Conservation (phyloP, 2,797 vertebrate genomes). For the Octomys mimax region DNA sequence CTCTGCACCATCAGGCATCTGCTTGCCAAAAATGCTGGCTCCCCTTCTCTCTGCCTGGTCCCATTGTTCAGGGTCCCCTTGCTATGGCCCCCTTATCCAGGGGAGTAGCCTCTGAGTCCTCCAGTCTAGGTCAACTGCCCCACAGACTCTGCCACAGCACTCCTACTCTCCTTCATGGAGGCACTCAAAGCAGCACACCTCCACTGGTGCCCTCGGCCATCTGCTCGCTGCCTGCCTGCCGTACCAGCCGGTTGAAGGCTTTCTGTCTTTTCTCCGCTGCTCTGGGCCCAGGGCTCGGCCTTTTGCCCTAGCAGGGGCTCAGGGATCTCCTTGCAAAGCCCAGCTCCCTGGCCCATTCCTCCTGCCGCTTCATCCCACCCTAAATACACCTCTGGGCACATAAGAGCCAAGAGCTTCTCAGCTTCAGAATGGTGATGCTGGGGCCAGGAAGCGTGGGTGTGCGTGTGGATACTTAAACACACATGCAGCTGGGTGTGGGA, state of each 20-base stretch:
- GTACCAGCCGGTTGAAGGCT: fast-evolving
- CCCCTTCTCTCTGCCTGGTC: not conserved
- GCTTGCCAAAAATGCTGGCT: fast-evolving
- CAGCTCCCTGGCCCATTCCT: too few relatives aligned
- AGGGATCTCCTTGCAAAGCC: not conserved
- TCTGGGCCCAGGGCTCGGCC: not conserved
- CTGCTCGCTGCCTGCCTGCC: too few relatives aligned
- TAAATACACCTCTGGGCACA: fast-evolving
- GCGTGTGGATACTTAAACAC: not conserved
- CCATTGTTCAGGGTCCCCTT: not conserved
- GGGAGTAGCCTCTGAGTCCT: not conserved
- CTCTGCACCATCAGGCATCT: not conserved
- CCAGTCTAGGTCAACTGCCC: not conserved
- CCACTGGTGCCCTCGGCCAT: fast-evolving
- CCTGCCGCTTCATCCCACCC: not conserved
- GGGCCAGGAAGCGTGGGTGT: too few relatives aligned
- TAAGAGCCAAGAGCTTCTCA: not conserved
- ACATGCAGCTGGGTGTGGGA: not conserved
- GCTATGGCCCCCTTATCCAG: not conserved
- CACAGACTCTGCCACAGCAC: not conserved
- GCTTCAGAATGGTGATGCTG: not conserved
- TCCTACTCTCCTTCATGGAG: not conserved
- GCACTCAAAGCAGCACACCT: not conserved
- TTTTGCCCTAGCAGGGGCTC: not conserved
- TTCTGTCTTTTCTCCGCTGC: not conserved